phyloP scores from a whole-genome alignment of 53 echinoderm and acorn worm genomes.

The Stichopus horrens region DNA sequence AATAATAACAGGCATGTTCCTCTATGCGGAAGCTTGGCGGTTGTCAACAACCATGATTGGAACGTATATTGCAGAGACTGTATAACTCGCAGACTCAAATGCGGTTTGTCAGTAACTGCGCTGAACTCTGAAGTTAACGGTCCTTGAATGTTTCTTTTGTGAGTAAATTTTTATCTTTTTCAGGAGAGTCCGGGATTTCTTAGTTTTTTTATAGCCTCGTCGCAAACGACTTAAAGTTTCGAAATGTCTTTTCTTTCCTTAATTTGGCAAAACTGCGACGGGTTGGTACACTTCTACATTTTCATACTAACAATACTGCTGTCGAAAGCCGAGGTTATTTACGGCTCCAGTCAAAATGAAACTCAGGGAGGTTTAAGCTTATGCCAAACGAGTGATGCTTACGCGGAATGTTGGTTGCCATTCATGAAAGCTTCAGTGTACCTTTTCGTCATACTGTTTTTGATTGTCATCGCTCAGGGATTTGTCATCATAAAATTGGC shows the following conservation, averaged over 20 bases:
- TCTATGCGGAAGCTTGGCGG: too few relatives aligned
- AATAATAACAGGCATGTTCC: too few relatives aligned
- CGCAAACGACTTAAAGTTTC: too few relatives aligned
- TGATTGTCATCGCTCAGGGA: slow-evolving; percentile 1
- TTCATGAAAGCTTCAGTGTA: background rate
- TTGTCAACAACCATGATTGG: too few relatives aligned
- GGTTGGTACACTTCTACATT: too few relatives aligned
- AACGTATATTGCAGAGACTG: too few relatives aligned
- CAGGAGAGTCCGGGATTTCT: too few relatives aligned
- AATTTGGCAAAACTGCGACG: too few relatives aligned
- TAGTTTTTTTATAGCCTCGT: too few relatives aligned
- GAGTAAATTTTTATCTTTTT: background rate
- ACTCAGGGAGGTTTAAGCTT: background rate
- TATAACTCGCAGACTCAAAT: too few relatives aligned
- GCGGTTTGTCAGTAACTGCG: too few relatives aligned
- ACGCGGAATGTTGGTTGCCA: background rate
- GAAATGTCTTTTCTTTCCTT: too few relatives aligned
- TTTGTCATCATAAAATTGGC: background rate
- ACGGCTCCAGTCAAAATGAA: background rate
- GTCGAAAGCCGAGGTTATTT: background rate
- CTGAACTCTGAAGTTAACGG: background rate
- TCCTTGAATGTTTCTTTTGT: background rate
- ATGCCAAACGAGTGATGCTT: background rate
- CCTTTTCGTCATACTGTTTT: background rate
- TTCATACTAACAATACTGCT: background rate